Conservation (phyloP, 2,113 vertebrate genomes). For the Dromaius novaehollandiae region DNA sequence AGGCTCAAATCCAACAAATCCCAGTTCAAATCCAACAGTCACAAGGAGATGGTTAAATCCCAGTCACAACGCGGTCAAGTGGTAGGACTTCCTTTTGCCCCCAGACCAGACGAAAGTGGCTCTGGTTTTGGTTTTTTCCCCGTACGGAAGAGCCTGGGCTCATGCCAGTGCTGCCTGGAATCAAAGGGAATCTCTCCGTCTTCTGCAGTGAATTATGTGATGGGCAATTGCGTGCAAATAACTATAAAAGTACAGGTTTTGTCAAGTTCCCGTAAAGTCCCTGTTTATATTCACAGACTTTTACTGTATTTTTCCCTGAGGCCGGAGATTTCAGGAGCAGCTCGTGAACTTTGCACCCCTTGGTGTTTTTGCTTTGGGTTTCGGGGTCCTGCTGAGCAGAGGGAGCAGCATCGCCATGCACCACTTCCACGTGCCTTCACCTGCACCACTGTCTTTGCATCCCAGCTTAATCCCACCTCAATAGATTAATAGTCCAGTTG, state of each 20-base stretch:
- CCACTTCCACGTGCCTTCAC: neutral
- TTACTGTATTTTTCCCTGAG: conserved; percentile 1
- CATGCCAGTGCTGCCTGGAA: neutral
- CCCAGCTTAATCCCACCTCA: neutral
- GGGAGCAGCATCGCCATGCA: neutral
- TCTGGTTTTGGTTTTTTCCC: conserved; percentile 21
- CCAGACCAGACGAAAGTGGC: neutral
- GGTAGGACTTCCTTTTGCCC: neutral
- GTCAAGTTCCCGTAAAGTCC: conserved; percentile 37
- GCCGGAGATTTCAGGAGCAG: conserved; percentile 7
- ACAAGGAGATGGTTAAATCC: neutral
- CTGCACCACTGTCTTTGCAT: neutral
- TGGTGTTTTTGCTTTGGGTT: neutral
- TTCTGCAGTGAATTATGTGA: conserved; percentile 46
- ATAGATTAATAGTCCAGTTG: neutral
- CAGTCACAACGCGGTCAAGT: accelerated
- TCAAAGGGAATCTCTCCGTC: conserved; percentile 51
- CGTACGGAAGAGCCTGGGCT: conserved; percentile 8
- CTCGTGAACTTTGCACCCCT: conserved; percentile 6
- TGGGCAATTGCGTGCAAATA: conserved; percentile 31
- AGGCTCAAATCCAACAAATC: neutral
- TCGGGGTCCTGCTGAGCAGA: neutral
- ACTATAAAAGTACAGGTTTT: conserved; percentile 41
- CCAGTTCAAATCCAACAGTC: neutral
- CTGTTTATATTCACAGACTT: conserved; percentile 28